Percentiles rank a stretch among this genome's conserved stretches.
These are phyloP conservation scores for Brachyhypopomus occidentalis DNA, from an alignment of 2,113 vertebrate genomes.

Conservation along the genomic window DNA sequence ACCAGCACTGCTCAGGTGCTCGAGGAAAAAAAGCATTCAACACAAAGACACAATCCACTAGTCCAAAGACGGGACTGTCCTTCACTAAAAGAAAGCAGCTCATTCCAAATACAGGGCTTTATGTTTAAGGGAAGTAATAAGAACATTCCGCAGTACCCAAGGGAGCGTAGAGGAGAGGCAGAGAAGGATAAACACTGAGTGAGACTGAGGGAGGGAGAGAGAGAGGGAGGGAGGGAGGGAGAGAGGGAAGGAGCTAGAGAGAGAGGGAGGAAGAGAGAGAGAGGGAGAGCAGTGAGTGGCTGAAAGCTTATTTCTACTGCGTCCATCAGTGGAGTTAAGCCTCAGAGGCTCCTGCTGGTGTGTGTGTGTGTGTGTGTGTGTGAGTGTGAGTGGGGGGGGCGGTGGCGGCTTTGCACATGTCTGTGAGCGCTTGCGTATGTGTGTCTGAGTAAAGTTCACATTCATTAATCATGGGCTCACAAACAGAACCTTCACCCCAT, in stretches of 20 bases:
- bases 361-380: slow-evolving; percentile 47
- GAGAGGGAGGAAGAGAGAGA: neutral
- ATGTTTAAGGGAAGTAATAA: neutral
- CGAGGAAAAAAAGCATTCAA: neutral
- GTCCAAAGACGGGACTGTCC: neutral
- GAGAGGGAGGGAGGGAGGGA: neutral
- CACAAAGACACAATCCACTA: neutral
- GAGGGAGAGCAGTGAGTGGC: neutral
- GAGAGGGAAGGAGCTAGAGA: neutral
- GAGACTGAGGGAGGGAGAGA: neutral
- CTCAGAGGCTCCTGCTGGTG: slow-evolving; percentile 21
- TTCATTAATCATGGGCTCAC: slow-evolving; percentile 71
- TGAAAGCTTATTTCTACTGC: slow-evolving; percentile 53
- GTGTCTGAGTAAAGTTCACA: slow-evolving; percentile 64
- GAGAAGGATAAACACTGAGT: neutral
- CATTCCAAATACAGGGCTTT: neutral
- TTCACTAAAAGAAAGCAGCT: neutral
- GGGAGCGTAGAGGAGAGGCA: neutral
- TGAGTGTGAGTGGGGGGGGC: slow-evolving; percentile 24
- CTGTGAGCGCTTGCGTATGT: slow-evolving; percentile 40
- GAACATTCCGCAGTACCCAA: neutral
- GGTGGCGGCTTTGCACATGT: slow-evolving; percentile 4
- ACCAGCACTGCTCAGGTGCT: neutral
- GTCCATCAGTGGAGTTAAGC: neutral
- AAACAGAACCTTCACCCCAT: slow-evolving; percentile 43